These are phyloP conservation scores for Lampris incognitus DNA, from an alignment of 2,113 vertebrate species.

Conservation along the genomic window DNA sequence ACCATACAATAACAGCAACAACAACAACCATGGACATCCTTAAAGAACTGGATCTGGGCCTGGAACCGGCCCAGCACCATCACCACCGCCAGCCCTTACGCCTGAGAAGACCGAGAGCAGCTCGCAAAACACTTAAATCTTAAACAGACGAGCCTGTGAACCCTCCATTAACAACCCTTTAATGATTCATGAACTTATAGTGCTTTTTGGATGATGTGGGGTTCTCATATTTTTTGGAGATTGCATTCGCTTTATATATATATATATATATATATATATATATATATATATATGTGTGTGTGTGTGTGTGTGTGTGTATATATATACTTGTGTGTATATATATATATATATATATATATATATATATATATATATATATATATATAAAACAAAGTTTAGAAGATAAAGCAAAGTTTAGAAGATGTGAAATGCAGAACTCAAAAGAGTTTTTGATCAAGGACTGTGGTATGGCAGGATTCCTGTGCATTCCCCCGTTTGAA, in stretches of 20 bases:
- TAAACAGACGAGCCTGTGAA: constrained; percentile 11
- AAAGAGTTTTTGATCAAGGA: constrained; percentile 28
- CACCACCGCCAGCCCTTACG: not conserved
- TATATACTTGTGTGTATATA: too few relatives aligned
- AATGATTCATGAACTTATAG: constrained; percentile 7
- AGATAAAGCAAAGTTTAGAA: not conserved
- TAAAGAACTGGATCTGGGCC: constrained; percentile 24
- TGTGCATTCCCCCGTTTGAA: constrained; percentile 9
- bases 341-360: constrained; percentile 19
- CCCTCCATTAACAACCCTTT: constrained; percentile 9
- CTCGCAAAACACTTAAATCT: constrained; percentile 23
- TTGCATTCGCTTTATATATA: too few relatives aligned
- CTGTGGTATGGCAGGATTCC: constrained; percentile 50
- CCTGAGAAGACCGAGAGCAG: constrained; percentile 7
- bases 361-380: not conserved
- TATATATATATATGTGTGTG: too few relatives aligned
- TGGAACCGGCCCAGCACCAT: constrained; percentile 17
- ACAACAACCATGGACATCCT: constrained; percentile 9
- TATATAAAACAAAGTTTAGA: not conserved
- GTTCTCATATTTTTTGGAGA: constrained; percentile 33
- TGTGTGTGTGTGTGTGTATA: too few relatives aligned
- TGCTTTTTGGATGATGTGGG: constrained; percentile 27
- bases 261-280: not conserved
- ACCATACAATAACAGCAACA: constrained; percentile 34
- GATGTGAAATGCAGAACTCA: not conserved